phyloP scores from a whole-genome alignment of 2,113 vertebrate species.

The Oreochromis niloticus region DNA sequence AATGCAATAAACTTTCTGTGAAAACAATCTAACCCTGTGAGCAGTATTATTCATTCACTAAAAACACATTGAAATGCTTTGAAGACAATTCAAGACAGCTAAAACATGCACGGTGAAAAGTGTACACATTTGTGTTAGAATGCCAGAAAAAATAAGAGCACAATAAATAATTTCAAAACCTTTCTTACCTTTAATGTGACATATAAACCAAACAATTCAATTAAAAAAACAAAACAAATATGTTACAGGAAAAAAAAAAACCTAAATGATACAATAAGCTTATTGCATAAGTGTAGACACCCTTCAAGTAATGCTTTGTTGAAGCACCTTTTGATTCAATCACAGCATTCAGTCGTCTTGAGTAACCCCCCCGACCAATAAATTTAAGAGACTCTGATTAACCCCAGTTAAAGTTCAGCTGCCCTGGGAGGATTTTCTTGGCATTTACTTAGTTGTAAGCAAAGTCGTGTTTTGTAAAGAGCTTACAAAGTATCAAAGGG shows the following conservation, averaged over 20 bases:
- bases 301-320: not conserved
- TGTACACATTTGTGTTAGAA: not conserved
- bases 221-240: not conserved
- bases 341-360: not conserved
- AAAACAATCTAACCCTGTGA: not conserved
- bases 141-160: not conserved
- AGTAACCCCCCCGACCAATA: not conserved
- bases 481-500: not conserved
- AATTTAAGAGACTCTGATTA: rapidly evolving
- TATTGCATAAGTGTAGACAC: not conserved
- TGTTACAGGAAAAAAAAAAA: not conserved
- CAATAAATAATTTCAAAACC: not conserved
- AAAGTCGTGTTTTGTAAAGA: not conserved
- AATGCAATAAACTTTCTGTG: constrained; percentile 58
- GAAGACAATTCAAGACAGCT: not conserved
- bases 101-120: not conserved
- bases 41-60: not conserved
- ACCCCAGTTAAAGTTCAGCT: not conserved
- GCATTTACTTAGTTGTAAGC: not conserved
- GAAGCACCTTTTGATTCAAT: not conserved
- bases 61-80: not conserved
- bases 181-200: not conserved
- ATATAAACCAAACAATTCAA: not conserved
- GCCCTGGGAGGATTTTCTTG: not conserved
- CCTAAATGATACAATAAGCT: not conserved